Conservation (phyloP, 2,888 invertebrate genomes). For the Drosophila mayaguana region DNA sequence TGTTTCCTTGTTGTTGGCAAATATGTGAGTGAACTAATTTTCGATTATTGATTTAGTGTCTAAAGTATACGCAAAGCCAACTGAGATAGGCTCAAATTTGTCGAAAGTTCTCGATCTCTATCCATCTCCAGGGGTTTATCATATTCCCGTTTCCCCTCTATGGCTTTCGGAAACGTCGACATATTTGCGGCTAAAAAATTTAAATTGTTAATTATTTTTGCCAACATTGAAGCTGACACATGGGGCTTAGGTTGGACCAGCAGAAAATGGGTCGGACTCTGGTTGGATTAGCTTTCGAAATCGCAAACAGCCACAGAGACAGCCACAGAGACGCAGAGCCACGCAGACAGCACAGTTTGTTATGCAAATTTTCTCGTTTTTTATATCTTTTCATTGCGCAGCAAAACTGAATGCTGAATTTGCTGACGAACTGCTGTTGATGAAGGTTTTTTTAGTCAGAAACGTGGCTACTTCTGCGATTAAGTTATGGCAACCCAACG, state of each 20-base stretch:
- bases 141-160: neutral
- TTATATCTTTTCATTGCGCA: conserved; percentile 31
- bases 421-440: conserved; percentile 53
- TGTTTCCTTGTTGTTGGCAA: too few relatives aligned
- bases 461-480: conserved; percentile 36
- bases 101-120: neutral
- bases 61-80: neutral
- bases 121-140: neutral
- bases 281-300: conserved; percentile 42
- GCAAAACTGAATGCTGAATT: conserved; percentile 14
- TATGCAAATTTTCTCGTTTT: conserved; percentile 47
- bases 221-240: conserved; percentile 11
- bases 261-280: conserved; percentile 48
- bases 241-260: conserved; percentile 10
- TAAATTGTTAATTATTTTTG: conserved; percentile 4
- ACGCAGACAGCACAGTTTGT: conserved; percentile 27
- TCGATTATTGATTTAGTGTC: neutral
- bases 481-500: conserved; percentile 55
- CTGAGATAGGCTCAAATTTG: neutral
- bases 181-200: neutral
- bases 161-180: neutral
- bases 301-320: conserved; percentile 5
- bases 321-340: neutral
- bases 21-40: neutral
- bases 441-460: conserved; percentile 40